These are phyloP conservation scores for Drosophila paulistorum DNA, from an alignment of 1,140 invertebrate species.

Conservation along the genomic window DNA sequence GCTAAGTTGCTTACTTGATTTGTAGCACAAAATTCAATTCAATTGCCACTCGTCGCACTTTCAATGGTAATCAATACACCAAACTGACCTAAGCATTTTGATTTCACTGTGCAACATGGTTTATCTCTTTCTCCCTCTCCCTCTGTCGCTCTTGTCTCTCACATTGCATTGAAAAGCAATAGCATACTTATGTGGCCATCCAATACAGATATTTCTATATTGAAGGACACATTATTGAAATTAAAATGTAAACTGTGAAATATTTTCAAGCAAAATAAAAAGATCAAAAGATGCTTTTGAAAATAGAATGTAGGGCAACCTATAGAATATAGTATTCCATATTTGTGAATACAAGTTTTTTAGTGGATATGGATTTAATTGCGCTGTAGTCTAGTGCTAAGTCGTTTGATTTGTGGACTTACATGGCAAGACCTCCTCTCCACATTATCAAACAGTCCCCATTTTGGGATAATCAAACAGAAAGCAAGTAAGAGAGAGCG, in stretches of 20 bases:
- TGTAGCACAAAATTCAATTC: slow-evolving; percentile 79
- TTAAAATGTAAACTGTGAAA: no score
- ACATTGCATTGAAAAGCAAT: no score
- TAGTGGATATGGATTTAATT: slow-evolving; percentile 9
- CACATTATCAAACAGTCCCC: neutral
- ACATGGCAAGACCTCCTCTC: neutral
- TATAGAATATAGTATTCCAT: neutral
- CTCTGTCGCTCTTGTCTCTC: slow-evolving; percentile 19
- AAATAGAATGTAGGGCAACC: no score
- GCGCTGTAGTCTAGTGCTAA: slow-evolving; percentile 53
- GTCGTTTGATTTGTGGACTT: slow-evolving; percentile 55
- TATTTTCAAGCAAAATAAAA: no score
- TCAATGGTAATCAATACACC: slow-evolving; percentile 54
- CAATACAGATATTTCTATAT: no score
- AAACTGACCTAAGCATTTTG: slow-evolving; percentile 54
- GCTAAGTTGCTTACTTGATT: slow-evolving; percentile 80
- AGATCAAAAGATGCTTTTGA: no score
- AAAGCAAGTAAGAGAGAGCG: slow-evolving; percentile 1
- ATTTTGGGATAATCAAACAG: neutral
- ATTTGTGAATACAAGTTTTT: no score
- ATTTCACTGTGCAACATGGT: slow-evolving; percentile 71
- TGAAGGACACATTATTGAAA: no score
- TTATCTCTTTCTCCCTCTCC: slow-evolving; percentile 40
- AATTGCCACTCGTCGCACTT: slow-evolving; percentile 63
- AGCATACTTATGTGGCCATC: no score